These are phyloP conservation scores for Pachypanchax playfairii DNA, from an alignment of 2,113 vertebrate genomes.

Conservation along the genomic window DNA sequence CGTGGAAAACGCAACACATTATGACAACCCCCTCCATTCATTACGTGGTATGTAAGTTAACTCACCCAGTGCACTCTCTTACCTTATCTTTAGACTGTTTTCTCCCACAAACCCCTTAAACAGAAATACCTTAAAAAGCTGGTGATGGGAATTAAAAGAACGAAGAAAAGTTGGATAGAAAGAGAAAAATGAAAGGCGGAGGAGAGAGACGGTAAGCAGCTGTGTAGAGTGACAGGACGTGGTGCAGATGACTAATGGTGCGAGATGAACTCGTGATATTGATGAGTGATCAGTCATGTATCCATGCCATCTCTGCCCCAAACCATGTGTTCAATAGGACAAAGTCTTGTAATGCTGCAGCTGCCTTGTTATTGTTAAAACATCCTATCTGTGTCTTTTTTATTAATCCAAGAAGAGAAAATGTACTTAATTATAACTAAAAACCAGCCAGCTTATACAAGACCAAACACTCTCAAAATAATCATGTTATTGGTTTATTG, in stretches of 20 bases:
- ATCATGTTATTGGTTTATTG: no score
- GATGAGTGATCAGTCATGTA: slow-evolving; percentile 75
- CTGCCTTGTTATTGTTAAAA: no score
- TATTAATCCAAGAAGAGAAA: no score
- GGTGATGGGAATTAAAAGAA: slow-evolving; percentile 48
- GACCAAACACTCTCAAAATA: no score
- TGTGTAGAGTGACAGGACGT: slow-evolving; percentile 71
- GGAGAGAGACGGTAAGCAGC: slow-evolving; percentile 67
- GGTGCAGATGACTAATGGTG: slow-evolving; percentile 70
- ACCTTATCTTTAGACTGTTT: slow-evolving; percentile 41
- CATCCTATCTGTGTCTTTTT: no score
- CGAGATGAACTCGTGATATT: slow-evolving; percentile 64
- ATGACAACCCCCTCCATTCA: slow-evolving; percentile 58
- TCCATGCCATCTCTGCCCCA: slow-evolving; percentile 52
- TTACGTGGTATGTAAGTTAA: slow-evolving; percentile 63
- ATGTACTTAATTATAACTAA: no score
- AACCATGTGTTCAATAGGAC: slow-evolving; percentile 49
- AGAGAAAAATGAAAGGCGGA: slow-evolving; percentile 67
- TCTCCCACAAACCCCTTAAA: slow-evolving; percentile 32
- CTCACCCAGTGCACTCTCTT: slow-evolving; percentile 29
- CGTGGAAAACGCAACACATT: slow-evolving; percentile 77
- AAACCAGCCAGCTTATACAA: no score
- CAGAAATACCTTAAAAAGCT: slow-evolving; percentile 48
- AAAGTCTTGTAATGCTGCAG: slow-evolving; percentile 25
- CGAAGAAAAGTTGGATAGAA: slow-evolving; percentile 59